Conservation (phyloP, 2,888 invertebrate genomes). For the Tenthredo livida region DNA sequence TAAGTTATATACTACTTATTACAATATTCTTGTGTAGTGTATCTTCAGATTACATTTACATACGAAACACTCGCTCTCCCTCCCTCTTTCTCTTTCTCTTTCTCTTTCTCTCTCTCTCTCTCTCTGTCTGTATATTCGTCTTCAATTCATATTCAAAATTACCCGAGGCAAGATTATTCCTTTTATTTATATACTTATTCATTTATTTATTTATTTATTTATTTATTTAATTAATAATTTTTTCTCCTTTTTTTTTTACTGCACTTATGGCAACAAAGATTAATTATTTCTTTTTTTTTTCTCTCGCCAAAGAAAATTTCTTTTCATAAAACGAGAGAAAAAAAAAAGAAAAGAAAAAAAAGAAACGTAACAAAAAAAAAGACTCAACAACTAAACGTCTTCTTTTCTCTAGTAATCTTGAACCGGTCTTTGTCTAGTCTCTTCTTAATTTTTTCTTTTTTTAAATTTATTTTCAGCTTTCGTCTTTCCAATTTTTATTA, state of each 20-base stretch:
- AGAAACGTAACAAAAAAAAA: neutral
- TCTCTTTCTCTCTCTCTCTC: neutral
- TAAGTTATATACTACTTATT: constrained; percentile 55
- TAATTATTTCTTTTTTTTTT: neutral
- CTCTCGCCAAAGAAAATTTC: neutral
- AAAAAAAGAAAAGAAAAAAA: neutral
- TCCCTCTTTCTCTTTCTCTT: neutral
- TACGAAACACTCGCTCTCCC: constrained; percentile 16
- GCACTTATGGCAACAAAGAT: constrained; percentile 3
- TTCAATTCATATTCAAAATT: constrained; percentile 23
- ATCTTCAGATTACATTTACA: constrained; percentile 43
- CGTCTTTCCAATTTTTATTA: neutral
- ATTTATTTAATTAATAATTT: too few species aligned
- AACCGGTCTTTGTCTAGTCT: neutral
- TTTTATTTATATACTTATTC: neutral
- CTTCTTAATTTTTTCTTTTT: neutral
- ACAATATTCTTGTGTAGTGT: constrained; percentile 57
- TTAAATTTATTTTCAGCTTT: neutral
- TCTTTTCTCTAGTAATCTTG: constrained; percentile 39
- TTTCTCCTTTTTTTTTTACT: neutral
- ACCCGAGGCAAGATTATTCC: constrained; percentile 28
- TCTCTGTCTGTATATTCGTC: neutral
- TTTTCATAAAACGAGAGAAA: neutral
- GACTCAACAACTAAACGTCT: neutral
- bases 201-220: neutral